A percentile compares a stretch with the other conserved stretches of the same genome.
Evolutionary conservation across 2,113 vertebrate genomes (phyloP).

Genomic region (Epinephelus moara): DNA sequence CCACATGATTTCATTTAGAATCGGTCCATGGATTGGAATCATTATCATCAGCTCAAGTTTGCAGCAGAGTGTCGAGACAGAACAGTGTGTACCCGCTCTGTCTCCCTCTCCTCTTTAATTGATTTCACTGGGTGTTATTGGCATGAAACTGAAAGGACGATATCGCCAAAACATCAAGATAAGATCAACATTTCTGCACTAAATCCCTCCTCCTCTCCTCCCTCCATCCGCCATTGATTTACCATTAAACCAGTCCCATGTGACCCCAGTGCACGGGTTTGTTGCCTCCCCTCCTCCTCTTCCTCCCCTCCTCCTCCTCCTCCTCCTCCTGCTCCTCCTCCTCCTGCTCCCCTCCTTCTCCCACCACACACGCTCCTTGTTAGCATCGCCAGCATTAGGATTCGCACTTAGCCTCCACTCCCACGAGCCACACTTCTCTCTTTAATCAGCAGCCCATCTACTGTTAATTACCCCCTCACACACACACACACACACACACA

Average conservation of each 20-base stretch:
- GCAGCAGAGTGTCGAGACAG: background rate
- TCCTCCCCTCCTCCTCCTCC: background rate
- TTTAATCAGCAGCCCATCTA: slow-evolving; percentile 46
- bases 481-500: background rate
- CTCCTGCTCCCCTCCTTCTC: background rate
- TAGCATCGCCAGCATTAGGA: slow-evolving; percentile 35
- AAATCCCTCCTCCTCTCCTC: background rate
- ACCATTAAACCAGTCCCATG: slow-evolving; percentile 35
- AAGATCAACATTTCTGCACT: slow-evolving; percentile 11
- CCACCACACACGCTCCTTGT: background rate
- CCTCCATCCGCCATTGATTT: slow-evolving; percentile 40
- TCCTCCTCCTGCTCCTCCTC: background rate
- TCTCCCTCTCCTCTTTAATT: slow-evolving; percentile 7
- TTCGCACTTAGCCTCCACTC: slow-evolving; percentile 40
- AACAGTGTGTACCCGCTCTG: background rate
- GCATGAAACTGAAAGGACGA: background rate
- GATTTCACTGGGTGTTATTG: slow-evolving; percentile 34
- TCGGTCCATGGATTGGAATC: background rate
- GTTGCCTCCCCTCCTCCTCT: background rate
- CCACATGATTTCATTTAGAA: background rate
- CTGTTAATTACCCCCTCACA: slow-evolving; percentile 38
- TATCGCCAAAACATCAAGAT: slow-evolving; percentile 20
- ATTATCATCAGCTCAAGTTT: background rate
- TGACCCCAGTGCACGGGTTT: background rate
- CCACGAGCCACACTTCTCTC: slow-evolving; percentile 32